Conservation (phyloP, 2,888 invertebrate species). For the Mesorhabditis spiculigera region DNA sequence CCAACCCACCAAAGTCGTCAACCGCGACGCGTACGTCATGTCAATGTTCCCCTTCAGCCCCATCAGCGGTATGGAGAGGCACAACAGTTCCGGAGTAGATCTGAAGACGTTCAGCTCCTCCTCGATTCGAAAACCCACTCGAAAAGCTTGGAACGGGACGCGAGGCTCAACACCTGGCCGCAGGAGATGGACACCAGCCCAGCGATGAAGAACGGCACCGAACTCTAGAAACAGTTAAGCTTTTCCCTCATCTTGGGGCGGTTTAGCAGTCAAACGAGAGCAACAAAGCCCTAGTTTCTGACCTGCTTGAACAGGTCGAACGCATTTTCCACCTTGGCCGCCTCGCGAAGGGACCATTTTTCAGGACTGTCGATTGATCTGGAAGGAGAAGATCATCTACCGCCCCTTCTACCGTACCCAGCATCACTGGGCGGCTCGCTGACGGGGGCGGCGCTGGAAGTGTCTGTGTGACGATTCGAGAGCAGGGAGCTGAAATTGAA, state of each 20-base stretch:
- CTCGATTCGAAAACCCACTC: neutral
- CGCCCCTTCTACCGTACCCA: too few relatives aligned
- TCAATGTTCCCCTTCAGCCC: conserved; percentile 89
- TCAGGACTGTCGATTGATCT: neutral
- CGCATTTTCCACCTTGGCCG: neutral
- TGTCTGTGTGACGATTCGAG: too few relatives aligned
- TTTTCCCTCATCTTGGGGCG: too few relatives aligned
- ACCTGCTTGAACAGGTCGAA: neutral
- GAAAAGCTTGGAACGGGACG: neutral
- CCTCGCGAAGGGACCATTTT: conserved; percentile 5
- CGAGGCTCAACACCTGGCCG: neutral
- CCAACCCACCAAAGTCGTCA: conserved; percentile 70
- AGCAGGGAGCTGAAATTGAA: too few relatives aligned
- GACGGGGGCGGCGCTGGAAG: too few relatives aligned
- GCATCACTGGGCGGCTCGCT: too few relatives aligned
- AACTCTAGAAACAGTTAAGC: neutral
- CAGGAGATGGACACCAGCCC: neutral
- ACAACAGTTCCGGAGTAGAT: conserved; percentile 23
- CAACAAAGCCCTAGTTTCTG: neutral
- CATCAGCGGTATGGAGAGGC: conserved; percentile 75
- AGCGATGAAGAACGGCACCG: neutral
- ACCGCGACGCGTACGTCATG: conserved; percentile 87
- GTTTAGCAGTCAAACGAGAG: too few relatives aligned
- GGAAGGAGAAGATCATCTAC: neutral
- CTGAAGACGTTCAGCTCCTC: neutral